Evolutionary conservation across 1,140 invertebrate species (phyloP).

Genomic region (Drosophila sproati): DNA sequence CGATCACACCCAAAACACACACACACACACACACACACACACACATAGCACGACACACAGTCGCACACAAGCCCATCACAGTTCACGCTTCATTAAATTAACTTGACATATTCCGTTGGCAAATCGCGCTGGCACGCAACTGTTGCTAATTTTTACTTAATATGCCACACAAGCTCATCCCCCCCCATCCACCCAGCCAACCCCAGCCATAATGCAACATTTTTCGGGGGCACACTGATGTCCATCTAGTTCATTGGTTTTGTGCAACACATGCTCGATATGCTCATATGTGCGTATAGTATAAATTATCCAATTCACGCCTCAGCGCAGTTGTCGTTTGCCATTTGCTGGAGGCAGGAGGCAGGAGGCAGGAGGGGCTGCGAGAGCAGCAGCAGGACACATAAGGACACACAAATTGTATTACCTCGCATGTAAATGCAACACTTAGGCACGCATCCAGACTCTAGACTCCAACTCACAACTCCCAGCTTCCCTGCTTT

Average conservation of each 20-base stretch:
- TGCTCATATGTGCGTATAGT: conserved; percentile 42
- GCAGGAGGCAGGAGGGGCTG: background rate
- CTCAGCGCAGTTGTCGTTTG: conserved; percentile 48
- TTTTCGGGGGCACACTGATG: conserved; percentile 19
- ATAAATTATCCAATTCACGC: conserved; percentile 82
- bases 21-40: conserved; percentile 17
- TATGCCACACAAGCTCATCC: conserved; percentile 47
- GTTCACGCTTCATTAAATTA: conserved; percentile 81
- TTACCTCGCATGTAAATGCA: conserved; percentile 75
- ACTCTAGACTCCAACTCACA: conserved; percentile 18
- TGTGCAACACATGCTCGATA: conserved; percentile 29
- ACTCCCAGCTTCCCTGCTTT: conserved; percentile 20
- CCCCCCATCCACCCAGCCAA: background rate
- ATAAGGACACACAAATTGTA: conserved; percentile 55
- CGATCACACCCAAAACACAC: conserved; percentile 27
- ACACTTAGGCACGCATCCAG: conserved; percentile 77
- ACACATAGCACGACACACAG: background rate
- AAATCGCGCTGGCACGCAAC: conserved; percentile 51
- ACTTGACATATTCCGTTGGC: conserved; percentile 68
- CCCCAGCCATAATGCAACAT: background rate
- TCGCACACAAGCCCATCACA: conserved; percentile 4
- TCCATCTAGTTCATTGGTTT: conserved; percentile 64
- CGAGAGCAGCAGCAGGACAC: background rate
- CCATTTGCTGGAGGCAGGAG: background rate
- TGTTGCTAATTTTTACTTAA: conserved; percentile 81